A percentile compares a stretch with the other conserved stretches of the same genome.
These are phyloP conservation scores for Mallotus villosus DNA, from an alignment of 2,797 vertebrate species.

Conservation along the genomic window DNA sequence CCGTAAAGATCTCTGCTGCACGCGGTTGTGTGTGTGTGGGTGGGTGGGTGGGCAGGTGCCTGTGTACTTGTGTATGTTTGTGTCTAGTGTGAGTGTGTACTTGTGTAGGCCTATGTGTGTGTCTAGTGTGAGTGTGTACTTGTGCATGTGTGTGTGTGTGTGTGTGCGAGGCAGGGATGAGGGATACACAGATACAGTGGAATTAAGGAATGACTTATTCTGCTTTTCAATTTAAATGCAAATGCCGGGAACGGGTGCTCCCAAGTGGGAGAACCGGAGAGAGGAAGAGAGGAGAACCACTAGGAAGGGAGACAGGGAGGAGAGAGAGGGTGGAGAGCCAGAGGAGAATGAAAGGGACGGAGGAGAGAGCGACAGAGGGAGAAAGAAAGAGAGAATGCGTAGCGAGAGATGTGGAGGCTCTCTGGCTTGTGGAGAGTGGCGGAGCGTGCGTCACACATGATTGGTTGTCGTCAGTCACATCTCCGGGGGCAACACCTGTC, in stretches of 20 bases:
- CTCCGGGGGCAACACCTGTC: conserved; percentile 30
- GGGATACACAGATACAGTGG: conserved; percentile 40
- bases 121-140: not conserved
- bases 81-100: not conserved
- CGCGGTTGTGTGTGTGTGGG: conserved; percentile 56
- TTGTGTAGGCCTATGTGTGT: too few relatives aligned
- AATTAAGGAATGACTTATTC: conserved; percentile 69
- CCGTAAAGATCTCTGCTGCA: conserved; percentile 50
- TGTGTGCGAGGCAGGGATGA: conserved; percentile 42
- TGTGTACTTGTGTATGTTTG: conserved; percentile 32
- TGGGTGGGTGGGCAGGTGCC: conserved; percentile 32
- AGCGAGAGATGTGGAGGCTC: not conserved
- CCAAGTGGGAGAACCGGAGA: conserved; percentile 43
- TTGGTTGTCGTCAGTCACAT: conserved; percentile 41
- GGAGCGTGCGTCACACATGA: conserved; percentile 32
- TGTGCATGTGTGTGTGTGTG: not conserved
- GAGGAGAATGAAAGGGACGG: not conserved
- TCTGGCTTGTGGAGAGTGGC: conserved; percentile 3
- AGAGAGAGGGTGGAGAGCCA: not conserved
- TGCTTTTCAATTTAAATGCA: conserved; percentile 75
- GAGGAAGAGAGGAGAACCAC: conserved; percentile 15
- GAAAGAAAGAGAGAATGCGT: conserved; percentile 14
- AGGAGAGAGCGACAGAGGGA: not conserved
- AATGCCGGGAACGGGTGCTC: conserved; percentile 67
- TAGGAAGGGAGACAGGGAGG: not conserved